phyloP scores from a whole-genome alignment of 2,113 vertebrate genomes.

The Anhinga rufa region DNA sequence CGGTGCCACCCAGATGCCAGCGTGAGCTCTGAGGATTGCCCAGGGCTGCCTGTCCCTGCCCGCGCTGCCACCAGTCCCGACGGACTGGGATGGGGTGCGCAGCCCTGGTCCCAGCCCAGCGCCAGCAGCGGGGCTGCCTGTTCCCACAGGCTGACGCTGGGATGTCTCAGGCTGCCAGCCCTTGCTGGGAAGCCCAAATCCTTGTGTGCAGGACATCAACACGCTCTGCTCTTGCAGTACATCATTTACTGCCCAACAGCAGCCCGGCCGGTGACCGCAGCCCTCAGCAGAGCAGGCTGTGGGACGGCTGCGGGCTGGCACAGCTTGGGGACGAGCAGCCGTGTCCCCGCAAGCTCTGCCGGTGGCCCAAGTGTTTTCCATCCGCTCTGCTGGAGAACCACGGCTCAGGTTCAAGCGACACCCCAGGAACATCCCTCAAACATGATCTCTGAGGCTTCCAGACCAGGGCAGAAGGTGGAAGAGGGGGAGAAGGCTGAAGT shows the following conservation, averaged over 20 bases:
- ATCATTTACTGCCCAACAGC: too few relatives aligned
- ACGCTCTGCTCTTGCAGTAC: neutral
- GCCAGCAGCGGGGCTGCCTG: neutral
- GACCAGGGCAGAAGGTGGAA: neutral
- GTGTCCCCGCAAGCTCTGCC: neutral
- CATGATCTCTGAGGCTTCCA: neutral
- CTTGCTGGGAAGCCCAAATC: neutral
- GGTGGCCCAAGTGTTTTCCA: neutral
- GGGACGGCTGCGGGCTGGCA: neutral
- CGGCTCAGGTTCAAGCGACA: neutral
- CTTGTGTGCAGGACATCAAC: fast-evolving
- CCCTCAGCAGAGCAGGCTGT: neutral
- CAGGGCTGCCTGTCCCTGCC: neutral
- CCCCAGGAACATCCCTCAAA: neutral
- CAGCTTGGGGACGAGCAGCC: neutral
- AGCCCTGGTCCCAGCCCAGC: too few relatives aligned
- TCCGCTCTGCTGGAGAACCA: too few relatives aligned
- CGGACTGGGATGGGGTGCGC: neutral
- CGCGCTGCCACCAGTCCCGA: neutral
- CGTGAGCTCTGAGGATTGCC: neutral
- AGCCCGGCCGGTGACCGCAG: neutral
- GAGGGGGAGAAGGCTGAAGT: neutral
- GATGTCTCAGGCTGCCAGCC: neutral
- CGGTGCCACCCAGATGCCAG: neutral
- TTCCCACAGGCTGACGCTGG: neutral